These are phyloP conservation scores for Spea bombifrons DNA, from an alignment of 2,113 vertebrate genomes.

Conservation along the genomic window DNA sequence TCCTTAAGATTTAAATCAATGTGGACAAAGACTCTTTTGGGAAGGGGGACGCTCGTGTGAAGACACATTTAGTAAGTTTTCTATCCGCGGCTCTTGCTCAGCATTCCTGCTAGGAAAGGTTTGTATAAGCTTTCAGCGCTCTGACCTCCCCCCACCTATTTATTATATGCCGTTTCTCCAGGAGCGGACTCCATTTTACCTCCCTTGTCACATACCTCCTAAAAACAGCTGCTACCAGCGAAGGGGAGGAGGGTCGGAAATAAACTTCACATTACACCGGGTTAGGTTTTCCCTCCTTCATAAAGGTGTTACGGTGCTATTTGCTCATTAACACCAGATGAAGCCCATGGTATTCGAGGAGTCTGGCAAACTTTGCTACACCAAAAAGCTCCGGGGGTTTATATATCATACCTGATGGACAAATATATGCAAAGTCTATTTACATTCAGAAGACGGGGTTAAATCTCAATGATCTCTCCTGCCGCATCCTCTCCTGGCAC, in stretches of 20 bases:
- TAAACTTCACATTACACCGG: background rate
- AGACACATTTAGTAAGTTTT: constrained; percentile 15
- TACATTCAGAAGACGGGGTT: too few species aligned
- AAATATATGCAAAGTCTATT: too few species aligned
- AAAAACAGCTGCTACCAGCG: constrained; percentile 2
- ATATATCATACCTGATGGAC: too few species aligned
- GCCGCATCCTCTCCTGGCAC: too few species aligned
- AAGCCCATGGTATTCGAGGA: too few species aligned
- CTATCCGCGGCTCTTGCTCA: background rate
- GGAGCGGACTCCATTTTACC: constrained; percentile 36
- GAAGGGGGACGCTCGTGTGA: constrained; percentile 27
- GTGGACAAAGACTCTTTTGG: constrained; percentile 32
- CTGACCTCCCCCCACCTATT: constrained; percentile 16
- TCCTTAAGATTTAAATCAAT: constrained; percentile 18
- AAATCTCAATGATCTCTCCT: too few species aligned
- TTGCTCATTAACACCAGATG: too few species aligned
- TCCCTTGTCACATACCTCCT: constrained; percentile 18
- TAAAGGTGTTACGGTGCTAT: background rate
- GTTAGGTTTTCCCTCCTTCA: background rate
- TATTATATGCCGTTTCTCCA: constrained; percentile 22
- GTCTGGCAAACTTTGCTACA: too few species aligned
- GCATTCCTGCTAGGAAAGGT: constrained; percentile 20
- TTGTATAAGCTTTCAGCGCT: constrained; percentile 8
- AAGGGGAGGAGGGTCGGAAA: background rate
- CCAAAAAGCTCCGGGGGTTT: too few species aligned